Conservation (phyloP, 2,797 vertebrate species). For the Triplophysa bombifrons region DNA sequence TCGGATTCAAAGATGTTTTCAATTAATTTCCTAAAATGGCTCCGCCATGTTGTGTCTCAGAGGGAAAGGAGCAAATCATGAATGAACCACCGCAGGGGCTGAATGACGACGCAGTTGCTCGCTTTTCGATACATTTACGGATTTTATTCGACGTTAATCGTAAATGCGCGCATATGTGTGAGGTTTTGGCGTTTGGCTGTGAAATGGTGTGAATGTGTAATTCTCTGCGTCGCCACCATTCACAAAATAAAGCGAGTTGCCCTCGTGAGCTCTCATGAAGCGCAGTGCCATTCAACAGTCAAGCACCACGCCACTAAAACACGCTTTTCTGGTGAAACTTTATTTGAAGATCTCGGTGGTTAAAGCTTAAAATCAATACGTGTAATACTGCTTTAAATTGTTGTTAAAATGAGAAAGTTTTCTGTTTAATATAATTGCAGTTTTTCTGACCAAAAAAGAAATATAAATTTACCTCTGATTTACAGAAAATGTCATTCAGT, state of each 20-base stretch:
- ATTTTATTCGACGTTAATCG: neutral
- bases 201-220: slow-evolving; percentile 55
- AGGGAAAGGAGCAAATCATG: slow-evolving; percentile 76
- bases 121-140: neutral
- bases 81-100: slow-evolving; percentile 73
- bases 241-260: slow-evolving; percentile 69
- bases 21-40: slow-evolving; percentile 88
- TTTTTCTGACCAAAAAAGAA: too few species aligned
- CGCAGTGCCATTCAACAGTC: neutral
- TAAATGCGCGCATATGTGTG: neutral
- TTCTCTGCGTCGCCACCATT: slow-evolving; percentile 59
- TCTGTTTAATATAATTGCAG: too few species aligned
- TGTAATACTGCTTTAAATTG: too few species aligned
- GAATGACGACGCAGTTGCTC: neutral
- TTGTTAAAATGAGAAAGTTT: too few species aligned
- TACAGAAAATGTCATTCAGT: too few species aligned
- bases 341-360: too few species aligned
- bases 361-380: too few species aligned
- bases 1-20: slow-evolving; percentile 77
- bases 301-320: neutral
- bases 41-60: slow-evolving; percentile 82
- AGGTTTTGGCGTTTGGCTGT: neutral
- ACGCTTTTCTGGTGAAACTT: too few species aligned
- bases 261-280: neutral
- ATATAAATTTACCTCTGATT: too few species aligned